phyloP scores from a whole-genome alignment of 1,140 invertebrate species.

The Forficula auricularia region DNA sequence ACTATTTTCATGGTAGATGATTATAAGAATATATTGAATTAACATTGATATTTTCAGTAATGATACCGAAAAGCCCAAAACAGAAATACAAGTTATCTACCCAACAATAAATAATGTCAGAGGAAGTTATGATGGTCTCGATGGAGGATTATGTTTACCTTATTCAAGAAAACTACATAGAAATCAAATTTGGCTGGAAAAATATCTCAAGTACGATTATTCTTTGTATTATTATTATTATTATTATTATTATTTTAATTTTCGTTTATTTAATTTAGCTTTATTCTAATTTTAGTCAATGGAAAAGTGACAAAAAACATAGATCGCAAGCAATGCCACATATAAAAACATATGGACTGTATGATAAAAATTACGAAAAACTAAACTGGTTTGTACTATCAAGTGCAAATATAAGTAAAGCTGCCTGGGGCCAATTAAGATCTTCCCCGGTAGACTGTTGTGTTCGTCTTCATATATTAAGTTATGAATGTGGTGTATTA shows the following conservation, averaged over 20 bases:
- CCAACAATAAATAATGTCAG: constrained; percentile 63
- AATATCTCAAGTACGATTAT: constrained; percentile 53
- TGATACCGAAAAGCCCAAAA: too few relatives aligned
- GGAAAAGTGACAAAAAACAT: constrained; percentile 49
- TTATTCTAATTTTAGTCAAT: constrained; percentile 45
- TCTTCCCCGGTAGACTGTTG: constrained; percentile 32
- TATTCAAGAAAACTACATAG: constrained; percentile 58
- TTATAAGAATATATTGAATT: too few relatives aligned
- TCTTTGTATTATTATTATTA: constrained; percentile 9
- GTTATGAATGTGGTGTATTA: constrained; percentile 81
- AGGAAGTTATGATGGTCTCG: constrained; percentile 61
- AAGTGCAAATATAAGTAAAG: constrained; percentile 87
- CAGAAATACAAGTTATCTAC: constrained; percentile 37
- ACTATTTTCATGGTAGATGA: neutral
- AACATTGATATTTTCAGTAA: too few relatives aligned
- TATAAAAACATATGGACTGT: constrained; percentile 75
- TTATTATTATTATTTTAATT: constrained; percentile 9
- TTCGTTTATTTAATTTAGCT: constrained; percentile 4
- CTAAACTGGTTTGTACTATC: constrained; percentile 72
- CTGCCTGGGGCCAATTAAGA: constrained; percentile 73
- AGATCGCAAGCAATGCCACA: constrained; percentile 76
- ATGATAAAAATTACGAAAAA: constrained; percentile 43
- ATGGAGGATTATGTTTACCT: constrained; percentile 75
- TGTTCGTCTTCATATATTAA: constrained; percentile 52
- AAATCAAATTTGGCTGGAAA: constrained; percentile 72